These are phyloP conservation scores for Euschistus heros DNA, from an alignment of 1,140 invertebrate species.

Conservation along the genomic window DNA sequence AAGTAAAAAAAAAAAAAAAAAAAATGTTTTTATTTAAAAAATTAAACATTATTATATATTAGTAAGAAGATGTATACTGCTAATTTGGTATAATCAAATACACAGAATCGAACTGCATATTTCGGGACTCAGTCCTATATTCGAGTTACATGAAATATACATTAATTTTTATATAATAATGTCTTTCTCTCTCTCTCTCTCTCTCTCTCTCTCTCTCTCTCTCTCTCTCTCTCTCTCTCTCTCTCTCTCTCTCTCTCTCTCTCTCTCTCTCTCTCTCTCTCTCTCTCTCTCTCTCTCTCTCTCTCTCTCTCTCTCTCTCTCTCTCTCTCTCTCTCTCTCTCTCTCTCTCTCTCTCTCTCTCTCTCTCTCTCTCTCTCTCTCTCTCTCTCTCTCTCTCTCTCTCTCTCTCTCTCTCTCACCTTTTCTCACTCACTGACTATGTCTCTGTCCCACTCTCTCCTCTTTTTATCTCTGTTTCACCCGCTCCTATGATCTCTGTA, in stretches of 20 bases:
- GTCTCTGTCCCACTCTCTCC: not conserved
- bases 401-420: not conserved
- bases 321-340: conserved; percentile 24
- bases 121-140: too few relatives aligned
- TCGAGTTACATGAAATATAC: too few relatives aligned
- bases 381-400: conserved; percentile 8
- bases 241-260: conserved; percentile 24
- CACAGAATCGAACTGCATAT: too few relatives aligned
- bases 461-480: not conserved
- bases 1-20: too few relatives aligned
- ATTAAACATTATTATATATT: too few relatives aligned
- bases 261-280: conserved; percentile 25
- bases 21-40: too few relatives aligned
- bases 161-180: not conserved
- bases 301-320: conserved; percentile 22
- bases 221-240: conserved; percentile 26
- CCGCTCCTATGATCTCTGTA: too few relatives aligned
- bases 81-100: too few relatives aligned
- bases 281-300: conserved; percentile 24
- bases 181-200: conserved; percentile 24
- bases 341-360: conserved; percentile 25
- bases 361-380: conserved; percentile 27
- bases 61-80: too few relatives aligned
- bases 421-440: not conserved
- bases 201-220: conserved; percentile 27